These are phyloP conservation scores for Clavelina lepadiformis DNA, from an alignment of 23 tunicate genomes.

Conservation along the genomic window DNA sequence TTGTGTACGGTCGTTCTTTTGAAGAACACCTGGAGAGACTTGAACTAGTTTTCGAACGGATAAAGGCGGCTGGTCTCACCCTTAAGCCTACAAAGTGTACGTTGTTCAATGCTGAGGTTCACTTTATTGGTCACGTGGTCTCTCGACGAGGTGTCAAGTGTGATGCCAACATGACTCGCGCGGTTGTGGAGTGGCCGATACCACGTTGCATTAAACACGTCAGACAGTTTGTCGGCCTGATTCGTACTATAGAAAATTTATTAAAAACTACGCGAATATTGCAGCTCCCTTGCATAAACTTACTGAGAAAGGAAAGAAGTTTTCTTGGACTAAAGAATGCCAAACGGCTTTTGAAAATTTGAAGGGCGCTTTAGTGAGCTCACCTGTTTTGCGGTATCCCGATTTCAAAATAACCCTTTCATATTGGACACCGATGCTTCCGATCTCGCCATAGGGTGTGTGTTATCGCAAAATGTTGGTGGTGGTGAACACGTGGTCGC, in stretches of 20 bases:
- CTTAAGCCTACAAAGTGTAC: conserved; percentile 8
- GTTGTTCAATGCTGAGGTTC: conserved; percentile 4
- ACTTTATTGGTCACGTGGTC: conserved; percentile 14
- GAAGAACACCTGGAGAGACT: conserved; percentile 15
- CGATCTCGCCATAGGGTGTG: conserved; percentile 22
- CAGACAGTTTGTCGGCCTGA: conserved; percentile 31
- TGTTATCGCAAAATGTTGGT: conserved; percentile 12
- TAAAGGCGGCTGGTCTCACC: neutral
- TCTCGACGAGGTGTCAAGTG: conserved; percentile 8
- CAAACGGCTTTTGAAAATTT: conserved; percentile 18
- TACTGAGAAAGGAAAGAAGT: conserved; percentile 1
- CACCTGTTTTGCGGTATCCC: conserved; percentile 26
- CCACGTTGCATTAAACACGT: conserved; percentile 14
- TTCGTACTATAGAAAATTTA: conserved; percentile 29
- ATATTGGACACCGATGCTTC: conserved; percentile 27
- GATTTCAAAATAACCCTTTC: conserved; percentile 13
- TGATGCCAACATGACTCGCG: conserved; percentile 10
- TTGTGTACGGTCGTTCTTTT: conserved; percentile 20
- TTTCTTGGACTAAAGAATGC: conserved; percentile 11
- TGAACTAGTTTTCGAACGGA: conserved; percentile 1
- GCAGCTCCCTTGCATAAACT: conserved; percentile 9
- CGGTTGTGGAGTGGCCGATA: conserved; percentile 15
- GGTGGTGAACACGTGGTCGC: conserved; percentile 18
- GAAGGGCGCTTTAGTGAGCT: neutral
- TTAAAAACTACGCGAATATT: conserved; percentile 7